Evolutionary conservation across 2,113 vertebrate genomes (phyloP).

Genomic region (Scortum barcoo): DNA sequence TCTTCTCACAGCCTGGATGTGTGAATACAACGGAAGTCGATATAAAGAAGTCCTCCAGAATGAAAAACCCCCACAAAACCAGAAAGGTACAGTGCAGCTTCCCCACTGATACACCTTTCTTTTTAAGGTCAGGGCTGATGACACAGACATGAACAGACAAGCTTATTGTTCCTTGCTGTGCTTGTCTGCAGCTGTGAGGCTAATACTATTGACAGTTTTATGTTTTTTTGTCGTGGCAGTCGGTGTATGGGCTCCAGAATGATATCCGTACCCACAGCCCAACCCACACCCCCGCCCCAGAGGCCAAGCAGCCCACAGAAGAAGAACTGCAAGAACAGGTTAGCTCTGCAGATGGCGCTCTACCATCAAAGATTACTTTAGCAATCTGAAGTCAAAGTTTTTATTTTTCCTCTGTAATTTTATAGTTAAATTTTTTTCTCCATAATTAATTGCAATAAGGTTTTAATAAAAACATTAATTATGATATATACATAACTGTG

Average conservation of each 20-base stretch:
- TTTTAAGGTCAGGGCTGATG: neutral
- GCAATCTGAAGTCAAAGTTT: neutral
- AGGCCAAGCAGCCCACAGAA: constrained; percentile 94
- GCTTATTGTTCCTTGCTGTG: neutral
- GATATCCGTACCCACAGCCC: constrained; percentile 96
- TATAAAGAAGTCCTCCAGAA: constrained; percentile 98
- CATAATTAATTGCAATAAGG: neutral
- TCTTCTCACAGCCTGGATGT: constrained; percentile 91
- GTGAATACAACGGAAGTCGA: constrained; percentile 99
- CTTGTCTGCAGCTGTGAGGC: neutral
- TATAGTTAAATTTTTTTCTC: neutral
- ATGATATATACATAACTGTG: neutral
- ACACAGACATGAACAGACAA: constrained; percentile 13
- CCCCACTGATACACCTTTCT: neutral
- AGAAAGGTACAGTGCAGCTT: constrained; percentile 89
- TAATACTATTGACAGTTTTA: neutral
- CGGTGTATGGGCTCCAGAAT: constrained; percentile 97
- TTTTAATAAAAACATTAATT: too few relatives aligned
- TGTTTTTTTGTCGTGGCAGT: constrained; percentile 78
- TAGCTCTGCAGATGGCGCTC: constrained; percentile 32
- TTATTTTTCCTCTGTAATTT: neutral
- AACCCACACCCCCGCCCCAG: constrained; percentile 92
- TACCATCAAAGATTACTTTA: neutral
- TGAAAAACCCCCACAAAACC: constrained; percentile 98
- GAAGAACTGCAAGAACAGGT: constrained; percentile 97